Evolutionary conservation across 2,888 invertebrate species (phyloP).

Genomic region (Sipunculus nudus): DNA sequence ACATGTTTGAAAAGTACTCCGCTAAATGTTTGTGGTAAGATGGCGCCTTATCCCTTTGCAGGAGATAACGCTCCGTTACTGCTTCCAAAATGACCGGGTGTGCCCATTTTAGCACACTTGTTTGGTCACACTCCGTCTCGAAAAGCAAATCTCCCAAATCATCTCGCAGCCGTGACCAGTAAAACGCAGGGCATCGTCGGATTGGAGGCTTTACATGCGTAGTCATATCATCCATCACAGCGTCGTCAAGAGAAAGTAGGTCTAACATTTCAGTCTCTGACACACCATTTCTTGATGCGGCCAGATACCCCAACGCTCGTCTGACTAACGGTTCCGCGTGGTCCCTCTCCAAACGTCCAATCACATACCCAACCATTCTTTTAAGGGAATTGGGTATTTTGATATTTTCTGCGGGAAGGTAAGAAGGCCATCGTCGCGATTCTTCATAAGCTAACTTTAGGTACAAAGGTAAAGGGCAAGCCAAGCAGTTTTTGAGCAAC

Average conservation of each 20-base stretch:
- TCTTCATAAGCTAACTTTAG: constrained; percentile 53
- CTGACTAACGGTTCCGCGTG: constrained; percentile 58
- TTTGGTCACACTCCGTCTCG: constrained; percentile 47
- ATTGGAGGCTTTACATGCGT: constrained; percentile 42
- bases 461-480: constrained; percentile 44
- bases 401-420: constrained; percentile 37
- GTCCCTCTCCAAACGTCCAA: constrained; percentile 56
- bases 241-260: constrained; percentile 64
- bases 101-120: constrained; percentile 72
- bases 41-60: constrained; percentile 57
- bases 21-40: constrained; percentile 63
- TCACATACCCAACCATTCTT: constrained; percentile 49
- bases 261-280: constrained; percentile 83
- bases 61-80: constrained; percentile 73
- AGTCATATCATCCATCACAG: constrained; percentile 46
- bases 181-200: constrained; percentile 52
- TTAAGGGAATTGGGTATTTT: constrained; percentile 51
- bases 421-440: constrained; percentile 52
- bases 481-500: constrained; percentile 73
- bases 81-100: constrained; percentile 73
- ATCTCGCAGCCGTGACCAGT: constrained; percentile 52
- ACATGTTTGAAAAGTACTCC: constrained; percentile 61
- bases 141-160: constrained; percentile 49
- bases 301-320: constrained; percentile 75
- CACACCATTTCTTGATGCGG: constrained; percentile 79